phyloP scores from a whole-genome alignment of 2,797 vertebrate species.

The Novumbra hubbsi region DNA sequence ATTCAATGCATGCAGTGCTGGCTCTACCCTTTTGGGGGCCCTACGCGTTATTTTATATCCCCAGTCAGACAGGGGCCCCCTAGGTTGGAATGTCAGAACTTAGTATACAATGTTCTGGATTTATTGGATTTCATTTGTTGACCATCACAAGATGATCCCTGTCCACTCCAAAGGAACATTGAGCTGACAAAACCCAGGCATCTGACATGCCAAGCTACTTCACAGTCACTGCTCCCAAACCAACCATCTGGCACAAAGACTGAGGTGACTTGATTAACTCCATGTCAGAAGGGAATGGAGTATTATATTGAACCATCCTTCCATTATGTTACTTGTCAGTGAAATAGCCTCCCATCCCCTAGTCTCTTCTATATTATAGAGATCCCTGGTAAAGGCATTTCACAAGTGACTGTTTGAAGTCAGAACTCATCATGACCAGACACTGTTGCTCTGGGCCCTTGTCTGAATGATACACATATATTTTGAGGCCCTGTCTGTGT shows the following conservation, averaged over 20 bases:
- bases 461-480: neutral
- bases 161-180: slow-evolving; percentile 20
- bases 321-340: slow-evolving; percentile 8
- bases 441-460: slow-evolving; percentile 5
- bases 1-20: too few relatives aligned
- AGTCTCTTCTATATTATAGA: slow-evolving; percentile 1
- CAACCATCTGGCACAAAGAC: slow-evolving; percentile 1
- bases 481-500: neutral
- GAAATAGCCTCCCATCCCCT: slow-evolving; percentile 34
- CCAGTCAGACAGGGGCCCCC: too few relatives aligned
- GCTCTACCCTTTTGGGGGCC: too few relatives aligned
- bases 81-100: too few relatives aligned
- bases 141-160: slow-evolving; percentile 13
- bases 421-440: slow-evolving; percentile 8
- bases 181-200: slow-evolving; percentile 41
- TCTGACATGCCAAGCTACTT: slow-evolving; percentile 42
- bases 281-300: slow-evolving; percentile 24
- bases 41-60: too few relatives aligned
- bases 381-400: neutral
- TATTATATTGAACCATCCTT: slow-evolving; percentile 11
- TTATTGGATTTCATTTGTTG: slow-evolving; percentile 37
- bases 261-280: slow-evolving; percentile 36
- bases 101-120: slow-evolving; percentile 17
- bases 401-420: slow-evolving; percentile 24
- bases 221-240: slow-evolving; percentile 24